Conservation (phyloP, 2,797 vertebrate species). For the Muraenolepis orangiensis region DNA sequence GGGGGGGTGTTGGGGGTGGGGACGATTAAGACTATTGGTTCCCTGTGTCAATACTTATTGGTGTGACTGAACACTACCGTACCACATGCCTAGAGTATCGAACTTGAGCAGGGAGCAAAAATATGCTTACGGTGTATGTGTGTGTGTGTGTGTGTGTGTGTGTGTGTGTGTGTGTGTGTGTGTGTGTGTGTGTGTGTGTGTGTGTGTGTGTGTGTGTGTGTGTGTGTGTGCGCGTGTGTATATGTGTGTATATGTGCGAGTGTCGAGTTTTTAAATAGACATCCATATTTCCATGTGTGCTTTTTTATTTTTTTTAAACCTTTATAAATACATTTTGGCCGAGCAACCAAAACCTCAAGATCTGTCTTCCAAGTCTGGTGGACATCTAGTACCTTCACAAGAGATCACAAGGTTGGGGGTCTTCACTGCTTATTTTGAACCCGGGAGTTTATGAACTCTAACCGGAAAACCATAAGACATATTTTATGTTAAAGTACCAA, state of each 20-base stretch:
- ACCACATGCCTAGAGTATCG: not conserved
- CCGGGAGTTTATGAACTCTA: conserved; percentile 23
- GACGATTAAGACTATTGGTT: conserved; percentile 17
- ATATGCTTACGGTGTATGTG: too few species aligned
- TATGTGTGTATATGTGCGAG: too few species aligned
- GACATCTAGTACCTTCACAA: not conserved
- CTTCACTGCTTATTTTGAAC: conserved; percentile 21
- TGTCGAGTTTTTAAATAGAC: not conserved
- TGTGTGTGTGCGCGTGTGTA: not conserved
- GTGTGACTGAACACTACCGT: conserved; percentile 4
- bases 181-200: not conserved
- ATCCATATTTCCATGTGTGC: not conserved
- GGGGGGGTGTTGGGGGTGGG: not conserved
- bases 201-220: not conserved
- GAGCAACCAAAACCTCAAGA: too few species aligned
- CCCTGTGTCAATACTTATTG: conserved; percentile 38
- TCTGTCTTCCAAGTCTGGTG: not conserved
- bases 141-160: not conserved
- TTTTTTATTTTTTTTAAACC: too few species aligned
- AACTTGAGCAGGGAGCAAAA: too few species aligned
- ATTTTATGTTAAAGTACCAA: not conserved
- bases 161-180: conserved; percentile 1
- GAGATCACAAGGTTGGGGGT: not conserved
- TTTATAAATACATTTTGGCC: not conserved
- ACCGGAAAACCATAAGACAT: conserved; percentile 3